Evolutionary conservation across 2,113 vertebrate genomes (phyloP).

Genomic region (Sardina pilchardus): DNA sequence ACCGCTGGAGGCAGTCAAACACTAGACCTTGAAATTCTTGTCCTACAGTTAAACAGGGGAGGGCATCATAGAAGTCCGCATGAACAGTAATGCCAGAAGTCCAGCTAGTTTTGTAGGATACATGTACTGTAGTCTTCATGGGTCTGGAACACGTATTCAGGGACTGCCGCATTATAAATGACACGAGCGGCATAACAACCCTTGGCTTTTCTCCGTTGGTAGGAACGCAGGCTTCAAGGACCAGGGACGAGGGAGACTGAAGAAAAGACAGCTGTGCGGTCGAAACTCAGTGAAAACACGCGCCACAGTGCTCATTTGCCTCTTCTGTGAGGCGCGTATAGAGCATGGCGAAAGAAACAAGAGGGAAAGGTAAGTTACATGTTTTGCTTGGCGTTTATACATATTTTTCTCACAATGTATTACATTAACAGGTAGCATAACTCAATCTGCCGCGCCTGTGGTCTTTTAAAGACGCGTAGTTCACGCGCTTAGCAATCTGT

Average conservation of each 20-base stretch:
- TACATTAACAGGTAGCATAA: constrained; percentile 62
- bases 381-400: background rate
- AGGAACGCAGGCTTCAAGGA: constrained; percentile 49
- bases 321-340: constrained; percentile 21
- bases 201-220: constrained; percentile 35
- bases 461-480: constrained; percentile 28
- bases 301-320: constrained; percentile 22
- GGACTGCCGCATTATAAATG: constrained; percentile 37
- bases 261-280: constrained; percentile 41
- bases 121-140: constrained; percentile 14
- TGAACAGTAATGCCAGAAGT: constrained; percentile 53
- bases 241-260: constrained; percentile 45
- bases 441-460: constrained; percentile 13
- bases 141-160: constrained; percentile 47
- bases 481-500: constrained; percentile 51
- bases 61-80: constrained; percentile 64
- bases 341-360: constrained; percentile 70
- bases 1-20: constrained; percentile 75
- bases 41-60: constrained; percentile 33
- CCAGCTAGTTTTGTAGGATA: constrained; percentile 44
- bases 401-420: background rate
- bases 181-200: constrained; percentile 36
- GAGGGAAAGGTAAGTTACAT: constrained; percentile 66
- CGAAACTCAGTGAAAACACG: constrained; percentile 48
- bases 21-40: constrained; percentile 32